Conservation (phyloP, 2,888 invertebrate species). For the Punctoribates punctum region DNA sequence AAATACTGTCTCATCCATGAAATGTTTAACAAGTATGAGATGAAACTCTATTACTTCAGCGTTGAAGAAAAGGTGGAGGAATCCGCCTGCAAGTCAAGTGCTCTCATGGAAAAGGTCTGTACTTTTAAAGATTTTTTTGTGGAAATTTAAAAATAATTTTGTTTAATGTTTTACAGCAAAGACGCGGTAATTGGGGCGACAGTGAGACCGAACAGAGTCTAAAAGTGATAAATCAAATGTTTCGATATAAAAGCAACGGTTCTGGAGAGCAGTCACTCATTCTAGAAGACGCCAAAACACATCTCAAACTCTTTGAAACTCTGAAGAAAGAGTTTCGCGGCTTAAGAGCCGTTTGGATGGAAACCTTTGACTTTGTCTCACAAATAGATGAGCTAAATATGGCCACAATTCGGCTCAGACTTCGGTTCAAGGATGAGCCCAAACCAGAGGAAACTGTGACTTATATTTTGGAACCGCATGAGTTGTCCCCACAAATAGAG, state of each 20-base stretch:
- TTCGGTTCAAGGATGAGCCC: conserved; percentile 56
- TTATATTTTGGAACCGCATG: conserved; percentile 42
- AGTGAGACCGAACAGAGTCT: conserved; percentile 61
- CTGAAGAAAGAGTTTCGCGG: conserved; percentile 65
- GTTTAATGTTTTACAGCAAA: conserved; percentile 48
- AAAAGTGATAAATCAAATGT: conserved; percentile 55
- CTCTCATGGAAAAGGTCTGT: conserved; percentile 44
- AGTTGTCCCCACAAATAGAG: conserved; percentile 32
- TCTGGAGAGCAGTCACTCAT: conserved; percentile 45
- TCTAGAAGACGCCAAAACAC: conserved; percentile 58
- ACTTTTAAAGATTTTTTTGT: not conserved
- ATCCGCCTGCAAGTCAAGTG: conserved; percentile 25
- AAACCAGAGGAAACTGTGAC: conserved; percentile 45
- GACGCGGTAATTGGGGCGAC: conserved; percentile 64
- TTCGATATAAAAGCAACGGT: conserved; percentile 53
- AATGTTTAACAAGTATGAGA: conserved; percentile 53
- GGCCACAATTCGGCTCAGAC: conserved; percentile 63
- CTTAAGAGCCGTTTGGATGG: conserved; percentile 54
- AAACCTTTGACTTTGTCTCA: conserved; percentile 55
- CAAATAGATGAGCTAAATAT: conserved; percentile 70
- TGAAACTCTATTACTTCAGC: conserved; percentile 52
- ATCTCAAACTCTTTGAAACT: conserved; percentile 60
- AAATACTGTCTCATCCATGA: conserved; percentile 53
- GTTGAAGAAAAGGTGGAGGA: conserved; percentile 46
- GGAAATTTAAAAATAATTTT: not conserved